Evolutionary conservation across 1,140 invertebrate species (phyloP), one percentile per base, ranked within the genome.

Genomic region (Neodiprion fabricii): DNA sequence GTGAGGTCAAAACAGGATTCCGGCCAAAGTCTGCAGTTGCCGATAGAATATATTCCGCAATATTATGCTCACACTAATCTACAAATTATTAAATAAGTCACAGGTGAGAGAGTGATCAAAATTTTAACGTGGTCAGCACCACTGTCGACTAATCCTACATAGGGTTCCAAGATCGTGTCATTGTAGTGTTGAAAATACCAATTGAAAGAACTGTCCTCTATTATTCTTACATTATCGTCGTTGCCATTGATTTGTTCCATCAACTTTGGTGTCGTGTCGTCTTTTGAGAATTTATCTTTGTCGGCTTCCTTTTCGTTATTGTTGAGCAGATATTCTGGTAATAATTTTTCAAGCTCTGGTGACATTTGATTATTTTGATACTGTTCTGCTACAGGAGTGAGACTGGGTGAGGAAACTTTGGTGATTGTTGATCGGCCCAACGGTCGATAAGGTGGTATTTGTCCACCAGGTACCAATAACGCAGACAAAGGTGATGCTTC

Each of bases 171-270:
- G 79, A 93, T 91, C 14, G 91, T 91, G 77, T 92, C 92, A 82
- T 95, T 94, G 80, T 95, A 95, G 85, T 94, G 94, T 72, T 91
- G 91, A 83, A 93, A 95, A 82, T 95, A 95, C 94, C 94, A 95
- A 77, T 92, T 92, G 76, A 91, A 90, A 28, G 91, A 88, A 80
- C 90, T 89, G 28, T 90, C 84, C n/a, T 84, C 82, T 11, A 77
- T 50, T 8, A 78, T 14, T 40, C 49, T 72, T 17, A 48, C n/a
- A 17, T 21, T 47, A 49, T 71, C 84, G 12, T 81, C 79, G 69
- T 80, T 76, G 75, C 14, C 23, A 85, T 23, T 81, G 84, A 72
- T 77, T 85, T 14, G 76, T 83, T 70, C 74, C 69, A 74, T 77
- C 82, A 48, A 75, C 76, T 66, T 79, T 74, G n/a, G 85, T 82